These are phyloP conservation scores for Silurus aristotelis DNA, from an alignment of 2,797 vertebrate species.

Conservation along the genomic window DNA sequence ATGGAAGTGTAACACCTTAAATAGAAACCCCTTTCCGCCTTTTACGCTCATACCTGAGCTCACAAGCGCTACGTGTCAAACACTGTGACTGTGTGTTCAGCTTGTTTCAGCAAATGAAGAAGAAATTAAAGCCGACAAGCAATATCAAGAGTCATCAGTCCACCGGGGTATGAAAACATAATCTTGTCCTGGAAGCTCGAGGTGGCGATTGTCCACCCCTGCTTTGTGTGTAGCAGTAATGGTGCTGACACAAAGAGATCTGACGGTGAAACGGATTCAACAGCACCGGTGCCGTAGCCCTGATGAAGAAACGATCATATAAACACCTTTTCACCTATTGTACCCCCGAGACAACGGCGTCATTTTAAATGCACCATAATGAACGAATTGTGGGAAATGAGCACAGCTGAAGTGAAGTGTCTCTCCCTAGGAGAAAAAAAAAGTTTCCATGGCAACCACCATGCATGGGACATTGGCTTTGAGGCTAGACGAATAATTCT, in stretches of 20 bases:
- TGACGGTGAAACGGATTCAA: constrained; percentile 1
- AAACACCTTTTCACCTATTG: constrained; percentile 29
- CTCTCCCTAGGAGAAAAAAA: constrained; percentile 32
- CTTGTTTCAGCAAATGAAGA: too few species aligned
- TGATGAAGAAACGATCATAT: constrained; percentile 15
- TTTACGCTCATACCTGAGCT: too few species aligned
- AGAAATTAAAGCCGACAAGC: too few species aligned
- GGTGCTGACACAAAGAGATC: not conserved
- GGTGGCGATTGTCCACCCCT: not conserved
- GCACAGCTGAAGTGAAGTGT: constrained; percentile 36
- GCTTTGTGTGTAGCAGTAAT: not conserved
- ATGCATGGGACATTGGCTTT: constrained; percentile 50
- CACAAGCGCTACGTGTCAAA: too few species aligned
- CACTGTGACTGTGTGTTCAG: too few species aligned
- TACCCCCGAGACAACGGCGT: constrained; percentile 17
- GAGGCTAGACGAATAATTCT: constrained; percentile 33
- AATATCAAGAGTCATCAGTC: constrained; percentile 1
- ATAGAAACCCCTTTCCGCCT: too few species aligned
- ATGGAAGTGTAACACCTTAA: too few species aligned
- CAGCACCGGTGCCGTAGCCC: not conserved
- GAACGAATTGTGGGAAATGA: constrained; percentile 46
- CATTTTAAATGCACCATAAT: constrained; percentile 40
- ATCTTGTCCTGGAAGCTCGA: constrained; percentile 4
- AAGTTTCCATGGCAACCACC: constrained; percentile 62
- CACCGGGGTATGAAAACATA: not conserved